Percentiles rank a stretch among this genome's conserved stretches.
Evolutionary conservation across 1,140 invertebrate genomes (phyloP).

Genomic region (Amyelois transitella): DNA sequence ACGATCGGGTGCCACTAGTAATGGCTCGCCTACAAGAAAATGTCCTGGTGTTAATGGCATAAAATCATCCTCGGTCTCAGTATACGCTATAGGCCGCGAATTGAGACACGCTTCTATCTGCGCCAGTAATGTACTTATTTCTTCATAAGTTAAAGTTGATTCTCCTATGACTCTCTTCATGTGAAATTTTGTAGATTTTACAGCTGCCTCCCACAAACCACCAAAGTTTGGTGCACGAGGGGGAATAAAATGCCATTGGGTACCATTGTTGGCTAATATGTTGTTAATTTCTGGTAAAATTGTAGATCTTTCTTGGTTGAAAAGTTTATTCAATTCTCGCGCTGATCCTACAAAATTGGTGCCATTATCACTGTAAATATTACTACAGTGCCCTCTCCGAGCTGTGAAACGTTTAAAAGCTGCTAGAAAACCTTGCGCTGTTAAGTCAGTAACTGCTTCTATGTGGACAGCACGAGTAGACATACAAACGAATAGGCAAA

Average conservation of each 20-base stretch:
- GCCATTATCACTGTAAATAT: neutral
- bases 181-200: slow-evolving; percentile 16
- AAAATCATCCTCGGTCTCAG: slow-evolving; percentile 17
- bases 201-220: slow-evolving; percentile 2
- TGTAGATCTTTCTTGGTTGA: neutral
- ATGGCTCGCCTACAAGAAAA: slow-evolving; percentile 16
- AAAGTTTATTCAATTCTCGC: neutral
- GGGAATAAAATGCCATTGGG: slow-evolving; percentile 6
- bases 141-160: slow-evolving; percentile 18
- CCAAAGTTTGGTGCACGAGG: slow-evolving; percentile 6
- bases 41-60: slow-evolving; percentile 25
- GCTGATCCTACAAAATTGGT: neutral
- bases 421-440: slow-evolving; percentile 1
- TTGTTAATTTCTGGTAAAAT: neutral
- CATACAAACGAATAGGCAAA: slow-evolving; percentile 10
- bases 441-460: slow-evolving; percentile 12
- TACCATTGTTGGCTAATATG: neutral
- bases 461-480: slow-evolving; percentile 1
- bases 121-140: slow-evolving; percentile 26
- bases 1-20: neutral
- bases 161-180: slow-evolving; percentile 12
- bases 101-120: slow-evolving; percentile 33
- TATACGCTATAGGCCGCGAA: slow-evolving; percentile 4
- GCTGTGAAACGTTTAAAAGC: neutral
- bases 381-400: neutral